Percentiles rank a stretch among this genome's conserved stretches.
These are phyloP conservation scores for Piaya cayana DNA, from an alignment of 2,113 vertebrate species.

Conservation along the genomic window DNA sequence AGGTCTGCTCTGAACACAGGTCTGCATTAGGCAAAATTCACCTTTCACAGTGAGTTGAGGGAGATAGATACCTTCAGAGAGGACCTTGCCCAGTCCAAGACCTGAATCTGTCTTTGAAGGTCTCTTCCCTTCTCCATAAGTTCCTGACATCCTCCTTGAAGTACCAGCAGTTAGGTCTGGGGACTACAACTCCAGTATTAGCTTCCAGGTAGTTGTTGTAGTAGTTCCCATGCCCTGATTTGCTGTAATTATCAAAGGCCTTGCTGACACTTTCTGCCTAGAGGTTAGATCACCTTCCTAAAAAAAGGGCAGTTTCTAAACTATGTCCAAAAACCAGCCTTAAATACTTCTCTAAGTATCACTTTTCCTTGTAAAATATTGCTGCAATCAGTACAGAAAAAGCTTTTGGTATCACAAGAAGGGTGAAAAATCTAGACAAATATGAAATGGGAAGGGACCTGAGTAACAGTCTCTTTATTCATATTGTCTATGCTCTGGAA, in stretches of 20 bases:
- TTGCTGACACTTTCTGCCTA: not conserved
- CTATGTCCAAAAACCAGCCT: not conserved
- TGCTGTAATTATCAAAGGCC: not conserved
- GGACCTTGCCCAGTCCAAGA: not conserved
- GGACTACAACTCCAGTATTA: not conserved
- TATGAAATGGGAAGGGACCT: not conserved
- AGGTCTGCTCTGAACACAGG: not conserved
- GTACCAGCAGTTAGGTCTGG: not conserved
- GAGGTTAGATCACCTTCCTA: not conserved
- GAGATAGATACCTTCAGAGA: not conserved
- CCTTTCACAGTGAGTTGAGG: not conserved
- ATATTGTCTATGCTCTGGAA: not conserved
- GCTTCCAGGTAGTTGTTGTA: not conserved
- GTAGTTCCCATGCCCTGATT: not conserved
- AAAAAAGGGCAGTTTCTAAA: not conserved
- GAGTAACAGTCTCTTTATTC: not conserved
- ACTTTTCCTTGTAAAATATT: not conserved
- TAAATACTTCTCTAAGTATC: not conserved
- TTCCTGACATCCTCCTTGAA: not conserved
- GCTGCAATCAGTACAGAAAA: not conserved
- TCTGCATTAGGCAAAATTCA: not conserved
- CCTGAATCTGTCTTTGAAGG: not conserved
- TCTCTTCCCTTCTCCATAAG: not conserved
- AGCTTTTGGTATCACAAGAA: not conserved
- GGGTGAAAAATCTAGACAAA: not conserved